Percentiles rank a stretch among this genome's conserved stretches.
Evolutionary conservation across 2,888 invertebrate genomes (phyloP).

Genomic region (Oscheius sp.): DNA sequence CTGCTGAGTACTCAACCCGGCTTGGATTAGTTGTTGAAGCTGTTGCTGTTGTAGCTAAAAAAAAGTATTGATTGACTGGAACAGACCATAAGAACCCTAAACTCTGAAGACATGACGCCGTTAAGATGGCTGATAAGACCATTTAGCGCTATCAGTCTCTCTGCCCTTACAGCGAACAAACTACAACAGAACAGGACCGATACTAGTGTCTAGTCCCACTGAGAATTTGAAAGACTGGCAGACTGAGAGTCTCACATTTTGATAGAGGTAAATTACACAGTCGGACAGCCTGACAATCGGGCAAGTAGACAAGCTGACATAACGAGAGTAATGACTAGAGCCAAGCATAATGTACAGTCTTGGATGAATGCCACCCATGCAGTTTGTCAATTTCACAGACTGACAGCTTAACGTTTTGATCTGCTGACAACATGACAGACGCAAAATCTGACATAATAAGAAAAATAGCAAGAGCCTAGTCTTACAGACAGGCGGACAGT

Average conservation of each 20-base stretch:
- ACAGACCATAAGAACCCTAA: background rate
- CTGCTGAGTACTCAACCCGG: slow-evolving; percentile 4
- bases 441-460: no score
- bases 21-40: slow-evolving; percentile 5
- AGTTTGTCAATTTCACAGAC: no score
- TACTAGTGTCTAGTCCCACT: no score
- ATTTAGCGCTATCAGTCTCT: background rate
- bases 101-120: slow-evolving; percentile 16
- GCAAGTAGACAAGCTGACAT: no score
- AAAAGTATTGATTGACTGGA: background rate
- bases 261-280: no score
- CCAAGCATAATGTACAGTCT: background rate
- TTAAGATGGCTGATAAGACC: slow-evolving; percentile 17
- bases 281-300: no score
- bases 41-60: slow-evolving; percentile 33
- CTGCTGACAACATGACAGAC: no score
- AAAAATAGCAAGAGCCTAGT: no score
- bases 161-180: background rate
- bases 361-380: background rate
- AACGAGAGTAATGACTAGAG: background rate
- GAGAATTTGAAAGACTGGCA: no score
- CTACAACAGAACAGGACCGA: slow-evolving; percentile 9
- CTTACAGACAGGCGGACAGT: no score
- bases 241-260: no score
- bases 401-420: no score